phyloP scores from a whole-genome alignment of 1,140 invertebrate species.

The Idris sp. region DNA sequence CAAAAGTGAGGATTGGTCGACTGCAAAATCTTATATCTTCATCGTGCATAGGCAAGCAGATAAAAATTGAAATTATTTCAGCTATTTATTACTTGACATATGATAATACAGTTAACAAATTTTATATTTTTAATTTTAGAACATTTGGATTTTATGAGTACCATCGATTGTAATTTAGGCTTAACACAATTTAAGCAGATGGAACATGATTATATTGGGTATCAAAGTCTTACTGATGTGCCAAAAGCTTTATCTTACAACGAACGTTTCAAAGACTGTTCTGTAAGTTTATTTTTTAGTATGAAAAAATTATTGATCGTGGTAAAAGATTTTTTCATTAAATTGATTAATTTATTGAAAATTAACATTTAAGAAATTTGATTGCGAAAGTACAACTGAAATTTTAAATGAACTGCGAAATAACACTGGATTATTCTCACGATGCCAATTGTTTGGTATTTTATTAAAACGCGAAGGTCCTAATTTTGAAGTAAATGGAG shows the following conservation, averaged over 20 bases:
- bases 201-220: constrained; percentile 94
- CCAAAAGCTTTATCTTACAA: constrained; percentile 88
- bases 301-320: too few species aligned
- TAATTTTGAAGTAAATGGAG: constrained; percentile 84
- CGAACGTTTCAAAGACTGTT: constrained; percentile 82
- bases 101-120: constrained; percentile 12
- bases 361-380: constrained; percentile 76
- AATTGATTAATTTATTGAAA: too few species aligned
- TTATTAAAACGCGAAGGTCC: constrained; percentile 90
- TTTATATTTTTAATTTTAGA: constrained; percentile 79
- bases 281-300: constrained; percentile 78
- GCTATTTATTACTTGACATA: too few species aligned
- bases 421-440: constrained; percentile 86
- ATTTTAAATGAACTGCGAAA: constrained; percentile 85
- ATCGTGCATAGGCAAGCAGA: constrained; percentile 88
- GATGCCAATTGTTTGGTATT: constrained; percentile 91
- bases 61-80: background rate
- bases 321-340: too few species aligned
- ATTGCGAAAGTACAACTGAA: constrained; percentile 83
- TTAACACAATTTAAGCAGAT: constrained; percentile 91
- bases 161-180: constrained; percentile 84
- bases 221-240: constrained; percentile 97
- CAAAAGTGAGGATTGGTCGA: constrained; percentile 95
- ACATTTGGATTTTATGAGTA: constrained; percentile 96
- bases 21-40: constrained; percentile 97